Evolutionary conservation across 2,888 invertebrate genomes (phyloP).

Genomic region (Zaprionus bogoriensis): DNA sequence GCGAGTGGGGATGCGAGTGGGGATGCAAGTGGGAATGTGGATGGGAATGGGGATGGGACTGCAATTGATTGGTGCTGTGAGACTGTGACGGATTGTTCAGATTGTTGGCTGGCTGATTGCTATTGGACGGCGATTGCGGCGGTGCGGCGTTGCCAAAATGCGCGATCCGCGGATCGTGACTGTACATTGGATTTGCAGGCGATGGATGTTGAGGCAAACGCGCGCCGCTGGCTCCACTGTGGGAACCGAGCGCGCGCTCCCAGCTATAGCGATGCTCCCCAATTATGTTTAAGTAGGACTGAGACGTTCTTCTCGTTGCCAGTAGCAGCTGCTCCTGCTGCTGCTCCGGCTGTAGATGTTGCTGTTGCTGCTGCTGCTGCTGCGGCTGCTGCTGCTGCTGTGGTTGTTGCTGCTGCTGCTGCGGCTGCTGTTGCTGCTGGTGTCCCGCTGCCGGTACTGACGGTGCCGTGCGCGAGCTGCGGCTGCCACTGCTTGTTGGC

Average conservation of each 20-base stretch:
- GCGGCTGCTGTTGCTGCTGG: slow-evolving; percentile 31
- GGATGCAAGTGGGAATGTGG: background rate
- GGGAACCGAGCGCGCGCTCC: slow-evolving; percentile 50
- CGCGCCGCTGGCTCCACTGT: slow-evolving; percentile 41
- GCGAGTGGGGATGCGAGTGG: background rate
- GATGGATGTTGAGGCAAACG: slow-evolving; percentile 16
- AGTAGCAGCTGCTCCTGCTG: slow-evolving; percentile 15
- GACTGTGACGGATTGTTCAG: slow-evolving; percentile 36
- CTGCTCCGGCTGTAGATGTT: slow-evolving; percentile 3
- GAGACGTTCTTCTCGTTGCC: slow-evolving; percentile 3
- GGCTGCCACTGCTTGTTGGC: slow-evolving; percentile 52
- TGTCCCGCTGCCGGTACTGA: slow-evolving; percentile 17
- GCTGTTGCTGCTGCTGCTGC: slow-evolving; percentile 27
- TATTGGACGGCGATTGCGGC: slow-evolving; percentile 10
- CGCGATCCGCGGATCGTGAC: slow-evolving; percentile 34
- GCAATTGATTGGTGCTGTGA: background rate
- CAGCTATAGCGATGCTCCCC: slow-evolving; percentile 52
- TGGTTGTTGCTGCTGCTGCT: slow-evolving; percentile 21
- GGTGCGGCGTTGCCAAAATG: slow-evolving; percentile 31
- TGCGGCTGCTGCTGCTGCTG: slow-evolving; percentile 15
- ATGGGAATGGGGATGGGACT: background rate
- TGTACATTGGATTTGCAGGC: slow-evolving; percentile 28
- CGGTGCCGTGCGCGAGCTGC: slow-evolving; percentile 50
- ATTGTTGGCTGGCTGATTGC: slow-evolving; percentile 43
- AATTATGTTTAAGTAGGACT: slow-evolving; percentile 37